phyloP scores from a whole-genome alignment of 2,113 vertebrate genomes.

The Takifugu flavidus region DNA sequence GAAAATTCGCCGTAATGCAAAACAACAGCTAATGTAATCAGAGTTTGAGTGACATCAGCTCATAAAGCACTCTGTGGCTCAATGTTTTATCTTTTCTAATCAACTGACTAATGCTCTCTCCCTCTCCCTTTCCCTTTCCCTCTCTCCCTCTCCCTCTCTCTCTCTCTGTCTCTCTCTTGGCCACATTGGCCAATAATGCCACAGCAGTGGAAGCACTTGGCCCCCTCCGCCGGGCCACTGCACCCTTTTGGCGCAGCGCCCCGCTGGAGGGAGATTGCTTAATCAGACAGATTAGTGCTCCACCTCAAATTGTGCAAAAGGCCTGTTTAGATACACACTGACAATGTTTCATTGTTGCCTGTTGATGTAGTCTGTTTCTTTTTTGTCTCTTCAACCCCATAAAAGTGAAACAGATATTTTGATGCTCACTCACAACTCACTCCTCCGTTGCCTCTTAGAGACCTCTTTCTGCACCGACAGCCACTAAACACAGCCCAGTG shows the following conservation, averaged over 20 bases:
- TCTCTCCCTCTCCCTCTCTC: too few species aligned
- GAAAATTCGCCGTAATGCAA: constrained; percentile 67
- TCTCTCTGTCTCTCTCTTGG: constrained; percentile 32
- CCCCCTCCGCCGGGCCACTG: constrained; percentile 47
- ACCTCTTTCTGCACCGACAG: constrained; percentile 68
- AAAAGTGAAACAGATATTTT: constrained; percentile 16
- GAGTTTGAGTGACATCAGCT: constrained; percentile 61
- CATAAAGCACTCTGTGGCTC: constrained; percentile 48
- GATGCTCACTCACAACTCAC: constrained; percentile 26
- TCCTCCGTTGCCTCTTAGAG: constrained; percentile 67
- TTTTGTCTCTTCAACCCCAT: constrained; percentile 4
- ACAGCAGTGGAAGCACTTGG: constrained; percentile 55
- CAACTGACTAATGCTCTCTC: constrained; percentile 59
- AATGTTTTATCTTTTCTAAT: constrained; percentile 69
- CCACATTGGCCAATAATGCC: constrained; percentile 60
- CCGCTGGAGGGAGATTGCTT: constrained; percentile 46
- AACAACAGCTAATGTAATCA: constrained; percentile 68
- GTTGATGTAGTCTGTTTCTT: constrained; percentile 11
- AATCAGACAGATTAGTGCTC: constrained; percentile 58
- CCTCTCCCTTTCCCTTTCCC: too few species aligned
- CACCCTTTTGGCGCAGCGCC: constrained; percentile 43
- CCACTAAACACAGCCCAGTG: constrained; percentile 60
- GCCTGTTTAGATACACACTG: constrained; percentile 29
- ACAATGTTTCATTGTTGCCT: constrained; percentile 36
- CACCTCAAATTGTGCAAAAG: constrained; percentile 46